These are phyloP conservation scores for Hyposoter dolosus DNA, from an alignment of 2,888 invertebrate genomes.

Conservation along the genomic window DNA sequence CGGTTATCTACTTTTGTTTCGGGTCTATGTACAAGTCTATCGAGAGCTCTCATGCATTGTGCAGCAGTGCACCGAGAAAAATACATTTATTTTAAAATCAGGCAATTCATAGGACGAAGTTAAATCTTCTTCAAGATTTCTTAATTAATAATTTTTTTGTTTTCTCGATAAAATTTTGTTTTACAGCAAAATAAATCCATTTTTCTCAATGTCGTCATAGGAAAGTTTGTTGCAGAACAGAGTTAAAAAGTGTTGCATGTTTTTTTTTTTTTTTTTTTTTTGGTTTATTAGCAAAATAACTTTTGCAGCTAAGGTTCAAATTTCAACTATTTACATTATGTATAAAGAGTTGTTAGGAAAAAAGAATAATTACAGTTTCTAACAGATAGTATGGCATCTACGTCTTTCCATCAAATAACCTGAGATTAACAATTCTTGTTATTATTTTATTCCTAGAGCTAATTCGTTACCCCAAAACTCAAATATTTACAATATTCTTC, in stretches of 20 bases:
- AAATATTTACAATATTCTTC: conserved; percentile 23
- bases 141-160: background rate
- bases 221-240: conserved; percentile 65
- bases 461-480: background rate
- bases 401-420: background rate
- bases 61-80: conserved; percentile 61
- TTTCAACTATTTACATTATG: conserved; percentile 60
- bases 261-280: background rate
- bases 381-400: background rate
- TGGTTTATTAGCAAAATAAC: conserved; percentile 56
- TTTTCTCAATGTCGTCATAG: conserved; percentile 58
- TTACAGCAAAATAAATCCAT: conserved; percentile 8
- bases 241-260: conserved; percentile 57
- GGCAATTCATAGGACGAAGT: background rate
- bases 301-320: conserved; percentile 33
- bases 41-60: conserved; percentile 72
- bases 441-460: background rate
- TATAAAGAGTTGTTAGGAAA: conserved; percentile 20
- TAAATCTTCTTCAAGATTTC: background rate
- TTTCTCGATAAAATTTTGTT: background rate
- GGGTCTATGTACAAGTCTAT: conserved; percentile 67
- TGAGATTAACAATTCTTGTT: conserved; percentile 1
- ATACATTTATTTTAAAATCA: conserved; percentile 28
- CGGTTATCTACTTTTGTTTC: conserved; percentile 66
- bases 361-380: background rate